Conservation (phyloP, 2,113 vertebrate species). For the Colaptes auratus region DNA sequence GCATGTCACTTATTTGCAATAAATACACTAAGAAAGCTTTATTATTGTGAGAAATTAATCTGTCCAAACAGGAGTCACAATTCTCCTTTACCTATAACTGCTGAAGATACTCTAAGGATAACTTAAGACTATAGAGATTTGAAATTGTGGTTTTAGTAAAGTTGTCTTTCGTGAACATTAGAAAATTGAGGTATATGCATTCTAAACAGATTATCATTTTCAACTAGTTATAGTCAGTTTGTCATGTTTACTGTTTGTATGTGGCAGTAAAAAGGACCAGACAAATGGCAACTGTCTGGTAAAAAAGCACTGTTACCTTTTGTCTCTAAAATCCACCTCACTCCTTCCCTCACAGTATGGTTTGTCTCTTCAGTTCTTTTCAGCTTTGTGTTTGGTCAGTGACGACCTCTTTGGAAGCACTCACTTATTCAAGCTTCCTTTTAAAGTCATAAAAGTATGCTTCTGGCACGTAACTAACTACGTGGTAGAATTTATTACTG, state of each 20-base stretch:
- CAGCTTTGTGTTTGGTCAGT: background rate
- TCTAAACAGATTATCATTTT: background rate
- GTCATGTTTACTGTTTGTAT: background rate
- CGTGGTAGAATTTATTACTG: background rate
- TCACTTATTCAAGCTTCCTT: background rate
- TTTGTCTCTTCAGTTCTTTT: background rate
- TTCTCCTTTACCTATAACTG: background rate
- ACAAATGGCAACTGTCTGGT: background rate
- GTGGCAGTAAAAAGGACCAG: background rate
- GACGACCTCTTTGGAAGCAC: background rate
- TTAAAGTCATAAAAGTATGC: background rate
- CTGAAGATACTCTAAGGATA: background rate
- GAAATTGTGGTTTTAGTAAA: background rate
- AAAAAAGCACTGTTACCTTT: background rate
- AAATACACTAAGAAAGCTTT: background rate
- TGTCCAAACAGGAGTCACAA: background rate
- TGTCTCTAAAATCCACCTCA: background rate
- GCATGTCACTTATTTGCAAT: background rate
- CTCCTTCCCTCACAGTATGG: background rate
- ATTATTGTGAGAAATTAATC: background rate
- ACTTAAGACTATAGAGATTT: background rate
- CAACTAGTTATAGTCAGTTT: background rate
- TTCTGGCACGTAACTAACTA: background rate
- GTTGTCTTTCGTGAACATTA: background rate
- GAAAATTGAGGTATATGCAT: background rate